These are phyloP conservation scores for Chelonus insularis DNA, from an alignment of 1,140 invertebrate genomes.

Conservation along the genomic window DNA sequence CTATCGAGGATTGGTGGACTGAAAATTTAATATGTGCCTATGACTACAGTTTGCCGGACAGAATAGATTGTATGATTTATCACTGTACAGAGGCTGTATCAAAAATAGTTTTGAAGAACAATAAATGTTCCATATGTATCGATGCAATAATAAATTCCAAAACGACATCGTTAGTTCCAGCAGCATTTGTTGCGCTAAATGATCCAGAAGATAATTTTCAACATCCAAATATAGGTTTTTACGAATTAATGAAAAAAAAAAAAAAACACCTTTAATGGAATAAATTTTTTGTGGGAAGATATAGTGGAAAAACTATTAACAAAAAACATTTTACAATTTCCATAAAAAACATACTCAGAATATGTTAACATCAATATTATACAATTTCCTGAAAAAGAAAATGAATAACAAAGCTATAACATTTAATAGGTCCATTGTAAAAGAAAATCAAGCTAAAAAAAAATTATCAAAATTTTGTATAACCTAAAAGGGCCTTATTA, in stretches of 20 bases:
- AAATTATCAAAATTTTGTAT: not conserved
- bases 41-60: too few species aligned
- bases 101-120: too few species aligned
- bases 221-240: slow-evolving; percentile 4
- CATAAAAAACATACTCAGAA: not conserved
- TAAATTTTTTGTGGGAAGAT: slow-evolving; percentile 14
- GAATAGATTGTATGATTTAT: too few species aligned
- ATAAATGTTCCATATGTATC: too few species aligned
- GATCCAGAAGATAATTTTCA: too few species aligned
- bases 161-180: too few species aligned
- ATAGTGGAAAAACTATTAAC: not conserved
- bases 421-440: not conserved
- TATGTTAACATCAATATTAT: not conserved
- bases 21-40: too few species aligned
- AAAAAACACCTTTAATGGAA: slow-evolving; percentile 15
- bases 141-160: too few species aligned
- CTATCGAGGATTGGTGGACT: too few species aligned
- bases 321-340: slow-evolving; percentile 1
- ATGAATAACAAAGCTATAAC: not conserved
- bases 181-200: too few species aligned
- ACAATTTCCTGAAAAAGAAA: not conserved
- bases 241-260: slow-evolving; percentile 7
- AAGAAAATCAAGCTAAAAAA: not conserved
- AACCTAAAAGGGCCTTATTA: too few species aligned
- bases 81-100: too few species aligned